Evolutionary conservation across 1,140 invertebrate species (phyloP), one percentile per base, ranked within the genome.

Genomic region (Temnothorax longispinosus): DNA sequence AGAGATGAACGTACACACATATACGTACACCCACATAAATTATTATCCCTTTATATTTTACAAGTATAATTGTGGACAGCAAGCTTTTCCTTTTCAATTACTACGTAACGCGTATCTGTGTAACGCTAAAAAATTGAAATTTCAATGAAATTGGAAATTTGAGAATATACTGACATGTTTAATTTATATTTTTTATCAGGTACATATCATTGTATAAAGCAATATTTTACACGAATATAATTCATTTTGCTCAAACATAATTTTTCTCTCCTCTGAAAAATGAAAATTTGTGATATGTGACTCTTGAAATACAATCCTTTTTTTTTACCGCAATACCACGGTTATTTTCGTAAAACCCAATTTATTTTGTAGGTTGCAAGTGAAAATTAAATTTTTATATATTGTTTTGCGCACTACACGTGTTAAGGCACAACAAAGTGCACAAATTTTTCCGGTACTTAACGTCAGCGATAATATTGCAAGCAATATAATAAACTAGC

Each of bases 351-450:
- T 84, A 84, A 84, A 84, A 84, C 32, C 13, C 54, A 75, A 75
- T 75, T 56, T 74, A 38, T 35, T 74, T 44, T 47, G 69, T 32
- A 74, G 67, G 1, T 47, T 74, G 52, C 54, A 50, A 84, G 54
- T n/a, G 13, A 62, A 74, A 60, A 84, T 84, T 60, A 60, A 75
- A 84, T 84, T 84, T 84, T 84, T 74, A n/a, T n/a, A n/a, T n/a
- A 74, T 84, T 6, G 15, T 32, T 84, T 75, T 15, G 5, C n/a
- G 18, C n/a, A 27, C 27, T 38, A 1, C n/a, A n/a, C 27, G 18
- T 62, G 27, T 84, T 74, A 84, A 58, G 50, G 52, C 7, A 6
- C 18, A 32, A 52, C 13, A 21, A 72, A 41, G 7, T 13, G 41
- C 27, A 11, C 11, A 18, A 71, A 54, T 21, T 84, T 84, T 75